A percentile compares a stretch with the other conserved stretches of the same genome.
These are phyloP conservation scores for Sphyrna mokarran DNA, from an alignment of 2,113 vertebrate species.

Conservation along the genomic window DNA sequence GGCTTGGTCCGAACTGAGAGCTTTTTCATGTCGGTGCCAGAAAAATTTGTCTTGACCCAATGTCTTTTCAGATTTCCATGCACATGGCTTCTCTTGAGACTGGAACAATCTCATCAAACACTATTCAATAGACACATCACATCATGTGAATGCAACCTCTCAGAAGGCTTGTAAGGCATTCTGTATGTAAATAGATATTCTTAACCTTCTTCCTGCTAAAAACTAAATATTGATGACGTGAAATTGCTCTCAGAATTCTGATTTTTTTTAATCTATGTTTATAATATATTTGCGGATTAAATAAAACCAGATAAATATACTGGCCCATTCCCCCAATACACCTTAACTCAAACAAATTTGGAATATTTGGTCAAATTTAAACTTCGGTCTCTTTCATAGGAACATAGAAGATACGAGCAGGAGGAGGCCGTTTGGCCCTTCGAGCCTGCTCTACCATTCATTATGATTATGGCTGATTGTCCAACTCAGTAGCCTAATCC, in stretches of 20 bases:
- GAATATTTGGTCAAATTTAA: not conserved
- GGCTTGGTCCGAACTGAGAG: not conserved
- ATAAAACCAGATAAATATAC: not conserved
- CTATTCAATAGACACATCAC: not conserved
- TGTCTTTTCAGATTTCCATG: not conserved
- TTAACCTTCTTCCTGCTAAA: not conserved
- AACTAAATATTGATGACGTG: not conserved
- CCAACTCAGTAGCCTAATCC: too few species aligned
- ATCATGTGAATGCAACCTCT: not conserved
- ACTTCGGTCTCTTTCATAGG: not conserved
- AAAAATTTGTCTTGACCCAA: constrained; percentile 14
- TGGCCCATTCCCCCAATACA: not conserved
- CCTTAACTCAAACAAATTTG: not conserved
- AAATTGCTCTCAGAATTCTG: not conserved
- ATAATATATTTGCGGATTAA: not conserved
- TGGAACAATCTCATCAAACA: not conserved
- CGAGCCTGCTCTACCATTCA: too few species aligned
- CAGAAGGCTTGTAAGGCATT: not conserved
- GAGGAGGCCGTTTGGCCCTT: too few species aligned
- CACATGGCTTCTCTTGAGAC: not conserved
- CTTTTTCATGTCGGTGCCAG: not conserved
- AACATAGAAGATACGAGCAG: too few species aligned
- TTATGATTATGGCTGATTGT: too few species aligned
- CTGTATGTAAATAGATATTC: not conserved
- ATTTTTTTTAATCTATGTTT: not conserved